Conservation (phyloP, 2,888 invertebrate genomes). For the Zygothrica quintamaculata region DNA sequence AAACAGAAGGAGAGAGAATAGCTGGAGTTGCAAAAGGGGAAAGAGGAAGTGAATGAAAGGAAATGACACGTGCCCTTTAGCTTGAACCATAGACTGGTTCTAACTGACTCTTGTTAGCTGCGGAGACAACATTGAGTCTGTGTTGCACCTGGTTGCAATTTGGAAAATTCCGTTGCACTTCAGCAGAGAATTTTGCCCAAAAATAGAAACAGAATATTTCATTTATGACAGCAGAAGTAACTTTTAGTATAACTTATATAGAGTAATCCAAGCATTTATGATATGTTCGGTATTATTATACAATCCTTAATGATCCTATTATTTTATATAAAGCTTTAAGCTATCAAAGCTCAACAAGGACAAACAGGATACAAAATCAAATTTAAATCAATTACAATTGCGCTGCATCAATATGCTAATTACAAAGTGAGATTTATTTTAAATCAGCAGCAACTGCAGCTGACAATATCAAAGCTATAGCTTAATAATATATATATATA, state of each 20-base stretch:
- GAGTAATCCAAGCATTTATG: no score
- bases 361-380: no score
- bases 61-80: slow-evolving; percentile 16
- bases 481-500: slow-evolving; percentile 22
- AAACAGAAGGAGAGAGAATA: background rate
- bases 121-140: no score
- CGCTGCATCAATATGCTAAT: slow-evolving; percentile 34
- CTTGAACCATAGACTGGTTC: no score
- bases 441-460: slow-evolving; percentile 8
- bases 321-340: no score
- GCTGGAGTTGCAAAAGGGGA: background rate
- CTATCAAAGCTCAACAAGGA: no score
- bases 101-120: no score
- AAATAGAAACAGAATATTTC: no score
- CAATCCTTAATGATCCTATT: no score
- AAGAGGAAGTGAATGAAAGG: slow-evolving; percentile 2
- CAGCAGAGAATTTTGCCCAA: background rate
- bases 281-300: no score
- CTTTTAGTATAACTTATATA: no score
- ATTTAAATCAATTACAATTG: slow-evolving; percentile 32
- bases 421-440: slow-evolving; percentile 54
- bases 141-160: slow-evolving; percentile 4
- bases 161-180: slow-evolving; percentile 8
- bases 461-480: slow-evolving; percentile 25
- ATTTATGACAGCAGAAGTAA: no score